Percentiles rank a stretch among this genome's conserved stretches.
Evolutionary conservation across 2,113 vertebrate species (phyloP).

Genomic region (Zosterops hypoxanthus): DNA sequence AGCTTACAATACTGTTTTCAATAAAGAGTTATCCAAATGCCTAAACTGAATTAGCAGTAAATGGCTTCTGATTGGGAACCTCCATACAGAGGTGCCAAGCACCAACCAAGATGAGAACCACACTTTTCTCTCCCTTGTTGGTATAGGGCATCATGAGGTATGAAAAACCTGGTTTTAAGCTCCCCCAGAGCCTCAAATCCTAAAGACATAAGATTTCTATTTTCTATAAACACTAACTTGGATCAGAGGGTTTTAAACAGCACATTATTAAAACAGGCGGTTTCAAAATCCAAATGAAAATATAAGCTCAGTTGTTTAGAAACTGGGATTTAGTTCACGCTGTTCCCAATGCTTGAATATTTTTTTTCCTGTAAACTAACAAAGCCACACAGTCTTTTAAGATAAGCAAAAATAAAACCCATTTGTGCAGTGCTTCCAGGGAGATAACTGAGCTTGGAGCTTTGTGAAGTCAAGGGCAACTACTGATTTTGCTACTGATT

Average conservation of each 20-base stretch:
- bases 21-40: neutral
- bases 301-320: neutral
- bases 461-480: neutral
- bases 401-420: neutral
- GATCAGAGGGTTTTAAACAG: neutral
- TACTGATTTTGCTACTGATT: neutral
- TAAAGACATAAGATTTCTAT: neutral
- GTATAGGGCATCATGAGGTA: neutral
- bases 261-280: neutral
- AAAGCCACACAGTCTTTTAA: neutral
- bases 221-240: neutral
- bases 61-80: neutral
- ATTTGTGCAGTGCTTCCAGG: neutral
- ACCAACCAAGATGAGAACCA: neutral
- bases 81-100: neutral
- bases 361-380: neutral
- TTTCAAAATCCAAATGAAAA: slow-evolving; percentile 17
- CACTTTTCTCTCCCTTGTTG: neutral
- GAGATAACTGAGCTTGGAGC: neutral
- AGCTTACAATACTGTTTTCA: neutral
- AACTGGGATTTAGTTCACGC: neutral
- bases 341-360: neutral
- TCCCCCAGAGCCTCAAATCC: neutral
- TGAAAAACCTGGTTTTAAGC: neutral
- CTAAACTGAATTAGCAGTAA: neutral